Percentiles rank a stretch among this genome's conserved stretches.
These are phyloP conservation scores for Drosophila lacicola DNA, from an alignment of 2,888 invertebrate species.

Conservation along the genomic window DNA sequence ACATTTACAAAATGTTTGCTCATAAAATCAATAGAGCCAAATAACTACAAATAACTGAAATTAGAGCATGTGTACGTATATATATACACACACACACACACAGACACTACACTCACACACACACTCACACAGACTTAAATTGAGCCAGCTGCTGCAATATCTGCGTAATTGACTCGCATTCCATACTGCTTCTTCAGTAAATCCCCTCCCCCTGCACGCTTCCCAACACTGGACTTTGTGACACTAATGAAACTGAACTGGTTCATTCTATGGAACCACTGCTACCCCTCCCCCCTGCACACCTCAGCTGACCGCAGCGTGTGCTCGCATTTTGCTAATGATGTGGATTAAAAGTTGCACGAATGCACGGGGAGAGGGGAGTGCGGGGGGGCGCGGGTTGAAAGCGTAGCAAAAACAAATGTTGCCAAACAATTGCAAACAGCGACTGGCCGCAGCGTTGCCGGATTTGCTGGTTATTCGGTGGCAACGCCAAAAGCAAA, in stretches of 20 bases:
- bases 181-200: background rate
- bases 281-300: background rate
- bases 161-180: conserved; percentile 48
- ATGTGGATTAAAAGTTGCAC: conserved; percentile 41
- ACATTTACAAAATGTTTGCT: conserved; percentile 74
- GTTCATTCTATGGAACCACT: conserved; percentile 2
- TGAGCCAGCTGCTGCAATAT: conserved; percentile 38
- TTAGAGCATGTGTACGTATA: conserved; percentile 49
- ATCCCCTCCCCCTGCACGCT: background rate
- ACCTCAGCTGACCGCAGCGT: conserved; percentile 12
- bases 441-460: conserved; percentile 15
- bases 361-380: background rate
- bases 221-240: conserved; percentile 2
- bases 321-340: conserved; percentile 52
- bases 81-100: conserved; percentile 14
- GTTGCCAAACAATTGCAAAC: conserved; percentile 15
- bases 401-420: background rate
- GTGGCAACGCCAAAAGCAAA: conserved; percentile 14
- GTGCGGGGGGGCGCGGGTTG: background rate
- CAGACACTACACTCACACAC: conserved; percentile 14
- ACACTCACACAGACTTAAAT: conserved; percentile 5
- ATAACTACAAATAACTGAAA: conserved; percentile 69
- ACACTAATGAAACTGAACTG: conserved; percentile 31
- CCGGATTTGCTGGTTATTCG: background rate
- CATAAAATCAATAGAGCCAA: conserved; percentile 74